These are phyloP conservation scores for Conchocele bisecta DNA, from an alignment of 2,888 invertebrate genomes.

Conservation along the genomic window DNA sequence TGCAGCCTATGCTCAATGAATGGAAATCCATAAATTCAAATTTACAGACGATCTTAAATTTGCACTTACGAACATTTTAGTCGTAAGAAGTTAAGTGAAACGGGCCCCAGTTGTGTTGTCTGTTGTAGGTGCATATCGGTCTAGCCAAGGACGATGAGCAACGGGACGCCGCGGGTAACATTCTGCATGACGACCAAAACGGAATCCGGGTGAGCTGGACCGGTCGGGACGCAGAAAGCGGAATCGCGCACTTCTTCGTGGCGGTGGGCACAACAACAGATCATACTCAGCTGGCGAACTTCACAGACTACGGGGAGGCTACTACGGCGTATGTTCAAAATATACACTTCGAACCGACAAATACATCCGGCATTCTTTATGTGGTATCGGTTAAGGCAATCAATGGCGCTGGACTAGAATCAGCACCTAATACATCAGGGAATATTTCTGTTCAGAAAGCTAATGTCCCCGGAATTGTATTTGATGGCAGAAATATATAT, in stretches of 20 bases:
- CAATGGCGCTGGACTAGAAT: constrained; percentile 62
- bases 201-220: constrained; percentile 60
- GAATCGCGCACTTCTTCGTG: constrained; percentile 48
- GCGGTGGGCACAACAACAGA: constrained; percentile 50
- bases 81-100: too few species aligned
- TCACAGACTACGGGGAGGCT: constrained; percentile 37
- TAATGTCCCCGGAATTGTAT: constrained; percentile 65
- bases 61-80: too few species aligned
- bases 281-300: constrained; percentile 15
- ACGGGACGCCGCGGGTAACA: constrained; percentile 49
- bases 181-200: constrained; percentile 61
- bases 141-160: constrained; percentile 64
- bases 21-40: too few species aligned
- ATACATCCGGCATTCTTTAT: constrained; percentile 30
- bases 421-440: constrained; percentile 41
- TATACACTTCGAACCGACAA: constrained; percentile 40
- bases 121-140: constrained; percentile 16
- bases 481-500: constrained; percentile 61
- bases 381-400: constrained; percentile 53
- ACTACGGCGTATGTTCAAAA: constrained; percentile 38
- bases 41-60: too few species aligned
- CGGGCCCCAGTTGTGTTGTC: too few species aligned
- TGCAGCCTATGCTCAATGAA: too few species aligned
- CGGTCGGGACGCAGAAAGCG: constrained; percentile 63
- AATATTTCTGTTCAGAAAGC: constrained; percentile 58